A percentile compares a stretch with the other conserved stretches of the same genome.
These are phyloP conservation scores for Gallinago stenura DNA, from an alignment of 2,797 vertebrate genomes.

Conservation along the genomic window DNA sequence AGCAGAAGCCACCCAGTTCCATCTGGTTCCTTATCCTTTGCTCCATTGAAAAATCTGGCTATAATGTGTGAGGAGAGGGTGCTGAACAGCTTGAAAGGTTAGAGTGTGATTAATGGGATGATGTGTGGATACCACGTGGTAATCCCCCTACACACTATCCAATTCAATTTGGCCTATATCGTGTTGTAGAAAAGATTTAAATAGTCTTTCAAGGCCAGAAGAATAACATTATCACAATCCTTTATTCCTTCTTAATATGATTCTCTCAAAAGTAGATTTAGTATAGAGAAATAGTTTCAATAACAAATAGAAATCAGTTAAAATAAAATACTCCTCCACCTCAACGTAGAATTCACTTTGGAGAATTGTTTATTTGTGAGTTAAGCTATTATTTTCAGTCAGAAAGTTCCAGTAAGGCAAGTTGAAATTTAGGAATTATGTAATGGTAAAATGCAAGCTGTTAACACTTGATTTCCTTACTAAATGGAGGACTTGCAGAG, in stretches of 20 bases:
- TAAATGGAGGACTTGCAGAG: neutral
- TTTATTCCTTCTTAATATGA: neutral
- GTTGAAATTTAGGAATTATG: neutral
- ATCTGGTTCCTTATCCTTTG: neutral
- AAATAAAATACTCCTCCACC: neutral
- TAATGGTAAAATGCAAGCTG: neutral
- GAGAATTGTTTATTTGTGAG: neutral
- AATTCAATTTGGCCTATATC: conserved; percentile 19
- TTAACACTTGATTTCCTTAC: neutral
- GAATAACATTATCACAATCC: neutral
- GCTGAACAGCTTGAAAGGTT: conserved; percentile 56
- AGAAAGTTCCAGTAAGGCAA: neutral
- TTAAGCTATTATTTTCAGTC: neutral
- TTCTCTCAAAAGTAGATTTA: conserved; percentile 13
- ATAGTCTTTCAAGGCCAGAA: conserved; percentile 30
- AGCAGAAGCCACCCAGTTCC: conserved; percentile 1
- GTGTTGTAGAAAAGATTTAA: conserved; percentile 22
- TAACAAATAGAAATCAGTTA: neutral
- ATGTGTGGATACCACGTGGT: neutral
- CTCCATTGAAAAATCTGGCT: neutral
- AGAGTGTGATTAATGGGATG: conserved; percentile 31
- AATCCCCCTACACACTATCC: conserved; percentile 5
- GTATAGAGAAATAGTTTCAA: neutral
- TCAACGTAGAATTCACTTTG: neutral
- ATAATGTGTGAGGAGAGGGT: neutral